A percentile compares a stretch with the other conserved stretches of the same genome.
Evolutionary conservation across 2,888 invertebrate genomes (phyloP).

Genomic region (Mesochorus sp.): DNA sequence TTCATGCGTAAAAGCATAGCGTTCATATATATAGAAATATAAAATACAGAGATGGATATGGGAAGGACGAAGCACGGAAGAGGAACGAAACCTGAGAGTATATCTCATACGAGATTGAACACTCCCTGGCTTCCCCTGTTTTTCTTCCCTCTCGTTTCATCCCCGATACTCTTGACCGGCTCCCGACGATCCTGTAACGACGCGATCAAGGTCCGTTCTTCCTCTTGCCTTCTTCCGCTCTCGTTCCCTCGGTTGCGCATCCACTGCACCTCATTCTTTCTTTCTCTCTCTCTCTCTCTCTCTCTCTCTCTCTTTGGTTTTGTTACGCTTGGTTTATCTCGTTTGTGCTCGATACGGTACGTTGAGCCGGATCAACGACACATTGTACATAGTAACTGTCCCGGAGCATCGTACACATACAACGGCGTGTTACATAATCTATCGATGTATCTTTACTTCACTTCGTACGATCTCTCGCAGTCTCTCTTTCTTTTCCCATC

Average conservation of each 20-base stretch:
- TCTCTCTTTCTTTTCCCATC: not conserved
- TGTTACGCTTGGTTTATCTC: slow-evolving; percentile 18
- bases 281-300: not conserved
- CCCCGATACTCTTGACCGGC: slow-evolving; percentile 28
- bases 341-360: slow-evolving; percentile 30
- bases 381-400: slow-evolving; percentile 12
- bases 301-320: not conserved
- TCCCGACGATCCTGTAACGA: slow-evolving; percentile 40
- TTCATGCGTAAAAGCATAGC: no score
- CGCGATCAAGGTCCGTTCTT: slow-evolving; percentile 38
- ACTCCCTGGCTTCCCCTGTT: not conserved
- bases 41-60: no score
- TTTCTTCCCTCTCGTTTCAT: slow-evolving; percentile 32
- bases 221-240: not conserved
- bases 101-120: slow-evolving; percentile 46
- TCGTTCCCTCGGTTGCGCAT: not conserved
- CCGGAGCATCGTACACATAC: not conserved
- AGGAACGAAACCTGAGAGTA: not conserved
- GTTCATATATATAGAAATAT: no score
- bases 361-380: slow-evolving; percentile 46
- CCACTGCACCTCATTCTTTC: not conserved
- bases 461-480: not conserved
- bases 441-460: not conserved
- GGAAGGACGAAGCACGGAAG: not conserved
- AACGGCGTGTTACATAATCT: not conserved